A percentile compares a stretch with the other conserved stretches of the same genome.
phyloP scores from a whole-genome alignment of 2,797 vertebrate genomes.

The Falco naumanni region DNA sequence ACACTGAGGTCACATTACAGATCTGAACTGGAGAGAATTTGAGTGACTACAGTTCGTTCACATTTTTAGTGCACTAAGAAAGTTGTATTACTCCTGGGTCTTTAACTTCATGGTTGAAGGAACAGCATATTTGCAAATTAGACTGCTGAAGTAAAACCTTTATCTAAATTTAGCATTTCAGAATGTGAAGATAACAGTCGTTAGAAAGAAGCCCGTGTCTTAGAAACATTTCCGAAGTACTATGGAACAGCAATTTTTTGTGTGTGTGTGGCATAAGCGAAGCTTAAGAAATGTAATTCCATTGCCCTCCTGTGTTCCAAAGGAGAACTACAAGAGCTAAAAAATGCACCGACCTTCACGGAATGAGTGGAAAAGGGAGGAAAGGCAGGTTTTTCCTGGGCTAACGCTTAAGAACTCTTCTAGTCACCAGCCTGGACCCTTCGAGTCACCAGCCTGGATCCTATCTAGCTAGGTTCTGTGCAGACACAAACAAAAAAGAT shows the following conservation, averaged over 20 bases:
- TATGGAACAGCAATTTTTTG: background rate
- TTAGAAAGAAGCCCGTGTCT: background rate
- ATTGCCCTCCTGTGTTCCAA: constrained; percentile 36
- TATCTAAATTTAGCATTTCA: background rate
- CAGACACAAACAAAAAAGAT: background rate
- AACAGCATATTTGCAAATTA: background rate
- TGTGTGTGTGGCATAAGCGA: no score
- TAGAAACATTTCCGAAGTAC: background rate
- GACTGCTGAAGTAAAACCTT: background rate
- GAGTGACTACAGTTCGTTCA: background rate
- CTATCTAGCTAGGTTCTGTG: background rate
- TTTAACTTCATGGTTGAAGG: background rate
- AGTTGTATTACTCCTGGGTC: accelerated
- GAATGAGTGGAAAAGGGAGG: background rate
- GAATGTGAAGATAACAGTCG: background rate
- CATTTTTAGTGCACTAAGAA: background rate
- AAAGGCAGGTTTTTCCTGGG: background rate
- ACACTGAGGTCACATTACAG: background rate
- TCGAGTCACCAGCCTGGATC: background rate
- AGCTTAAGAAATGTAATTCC: background rate
- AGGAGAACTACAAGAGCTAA: background rate
- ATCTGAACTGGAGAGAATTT: background rate
- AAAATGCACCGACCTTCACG: accelerated
- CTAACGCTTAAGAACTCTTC: background rate
- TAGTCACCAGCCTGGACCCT: background rate